A percentile compares a stretch with the other conserved stretches of the same genome.
Evolutionary conservation across 2,113 vertebrate genomes (phyloP).

Genomic region (Macheiramphus alcinus): DNA sequence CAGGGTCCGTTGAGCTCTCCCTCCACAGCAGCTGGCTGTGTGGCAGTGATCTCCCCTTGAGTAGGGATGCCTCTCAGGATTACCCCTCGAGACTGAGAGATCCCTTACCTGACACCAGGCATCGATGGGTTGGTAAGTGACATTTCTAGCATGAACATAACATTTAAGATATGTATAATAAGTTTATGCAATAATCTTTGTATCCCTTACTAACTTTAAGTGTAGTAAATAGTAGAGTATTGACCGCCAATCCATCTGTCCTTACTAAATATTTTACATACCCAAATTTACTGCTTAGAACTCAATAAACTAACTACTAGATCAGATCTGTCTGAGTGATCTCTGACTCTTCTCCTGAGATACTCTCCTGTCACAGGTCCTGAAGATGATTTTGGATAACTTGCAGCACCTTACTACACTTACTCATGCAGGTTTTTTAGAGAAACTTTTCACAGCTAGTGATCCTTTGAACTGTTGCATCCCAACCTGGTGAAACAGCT

Average conservation of each 20-base stretch:
- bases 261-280: neutral
- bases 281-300: neutral
- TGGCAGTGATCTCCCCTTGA: neutral
- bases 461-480: neutral
- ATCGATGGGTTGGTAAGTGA: neutral
- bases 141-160: neutral
- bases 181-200: neutral
- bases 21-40: neutral
- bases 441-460: neutral
- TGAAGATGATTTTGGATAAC: neutral
- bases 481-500: neutral
- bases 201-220: neutral
- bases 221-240: neutral
- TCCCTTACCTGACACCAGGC: neutral
- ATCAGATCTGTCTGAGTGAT: neutral
- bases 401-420: neutral
- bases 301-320: neutral
- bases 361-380: neutral
- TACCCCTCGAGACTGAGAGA: neutral
- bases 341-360: neutral
- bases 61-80: neutral
- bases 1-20: accelerated
- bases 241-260: neutral
- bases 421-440: neutral
- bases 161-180: neutral